Conservation (phyloP, 2,888 invertebrate genomes). For the Camptogramma bilineatum region DNA sequence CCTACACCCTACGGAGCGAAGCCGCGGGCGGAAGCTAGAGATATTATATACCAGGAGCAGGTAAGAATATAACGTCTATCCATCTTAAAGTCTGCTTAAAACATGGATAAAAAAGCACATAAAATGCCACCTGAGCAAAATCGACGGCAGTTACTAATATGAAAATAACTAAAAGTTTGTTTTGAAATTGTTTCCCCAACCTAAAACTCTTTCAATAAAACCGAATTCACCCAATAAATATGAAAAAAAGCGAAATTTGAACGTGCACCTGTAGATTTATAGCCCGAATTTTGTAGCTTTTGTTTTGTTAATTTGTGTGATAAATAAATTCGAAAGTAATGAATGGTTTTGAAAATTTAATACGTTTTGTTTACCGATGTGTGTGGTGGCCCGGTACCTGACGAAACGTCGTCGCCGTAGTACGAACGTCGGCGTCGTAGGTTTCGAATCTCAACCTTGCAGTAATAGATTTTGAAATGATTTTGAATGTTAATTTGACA, state of each 20-base stretch:
- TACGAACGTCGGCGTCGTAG: no score
- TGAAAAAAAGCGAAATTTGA: conserved; percentile 40
- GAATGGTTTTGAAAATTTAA: conserved; percentile 22
- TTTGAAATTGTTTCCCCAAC: conserved; percentile 22
- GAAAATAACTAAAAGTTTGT: conserved; percentile 24
- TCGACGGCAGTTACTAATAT: background rate
- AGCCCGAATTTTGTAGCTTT: conserved; percentile 38
- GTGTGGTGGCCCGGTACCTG: no score
- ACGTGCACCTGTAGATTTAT: conserved; percentile 42
- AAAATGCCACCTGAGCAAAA: background rate
- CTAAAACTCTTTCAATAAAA: conserved; percentile 45
- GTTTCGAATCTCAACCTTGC: no score
- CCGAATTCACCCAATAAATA: conserved; percentile 39
- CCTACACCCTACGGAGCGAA: no score
- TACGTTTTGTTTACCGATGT: background rate
- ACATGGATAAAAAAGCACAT: no score
- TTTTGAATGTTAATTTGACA: no score
- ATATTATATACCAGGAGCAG: no score
- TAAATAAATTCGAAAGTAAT: conserved; percentile 42
- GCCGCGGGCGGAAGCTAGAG: no score
- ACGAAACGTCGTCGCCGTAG: no score
- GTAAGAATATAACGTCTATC: no score
- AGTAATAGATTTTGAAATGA: no score
- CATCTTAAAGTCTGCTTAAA: no score
- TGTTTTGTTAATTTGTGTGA: conserved; percentile 43